Evolutionary conservation across 2,797 vertebrate species (phyloP).

Genomic region (Catharus ustulatus): DNA sequence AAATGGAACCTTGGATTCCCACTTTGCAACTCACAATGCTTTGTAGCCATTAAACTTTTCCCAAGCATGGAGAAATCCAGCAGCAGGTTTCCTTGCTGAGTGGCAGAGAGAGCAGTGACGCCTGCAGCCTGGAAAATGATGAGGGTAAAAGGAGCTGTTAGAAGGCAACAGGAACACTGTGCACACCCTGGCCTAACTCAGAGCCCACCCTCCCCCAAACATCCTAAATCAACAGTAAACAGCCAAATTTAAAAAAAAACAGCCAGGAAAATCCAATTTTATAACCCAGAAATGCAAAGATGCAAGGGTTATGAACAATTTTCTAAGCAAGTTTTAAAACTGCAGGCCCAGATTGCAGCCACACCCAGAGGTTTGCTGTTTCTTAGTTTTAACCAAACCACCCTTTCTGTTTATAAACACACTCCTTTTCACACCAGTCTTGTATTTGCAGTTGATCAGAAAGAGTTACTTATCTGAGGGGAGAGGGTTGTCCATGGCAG

Average conservation of each 20-base stretch:
- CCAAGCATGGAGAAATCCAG: background rate
- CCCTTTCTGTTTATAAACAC: background rate
- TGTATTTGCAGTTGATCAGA: background rate
- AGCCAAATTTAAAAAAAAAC: background rate
- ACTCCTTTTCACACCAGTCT: too few relatives aligned
- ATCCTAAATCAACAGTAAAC: background rate
- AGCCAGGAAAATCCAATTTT: background rate
- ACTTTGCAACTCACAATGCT: background rate
- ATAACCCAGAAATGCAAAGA: background rate
- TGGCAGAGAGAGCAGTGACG: background rate
- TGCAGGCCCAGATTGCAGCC: background rate
- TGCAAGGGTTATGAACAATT: too few relatives aligned
- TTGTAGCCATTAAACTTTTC: background rate
- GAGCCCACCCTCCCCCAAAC: background rate
- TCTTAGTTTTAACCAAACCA: background rate
- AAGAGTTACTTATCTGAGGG: background rate
- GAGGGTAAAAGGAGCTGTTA: background rate
- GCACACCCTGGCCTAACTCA: background rate
- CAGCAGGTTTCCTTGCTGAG: background rate
- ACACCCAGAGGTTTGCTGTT: background rate
- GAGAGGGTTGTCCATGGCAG: background rate
- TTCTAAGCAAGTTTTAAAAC: fast-evolving
- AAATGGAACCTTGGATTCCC: background rate
- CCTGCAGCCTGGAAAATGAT: background rate
- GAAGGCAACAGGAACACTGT: background rate